Conservation (phyloP, 64 coral and sea anemone genomes). For the Stichodactyla mertensii region DNA sequence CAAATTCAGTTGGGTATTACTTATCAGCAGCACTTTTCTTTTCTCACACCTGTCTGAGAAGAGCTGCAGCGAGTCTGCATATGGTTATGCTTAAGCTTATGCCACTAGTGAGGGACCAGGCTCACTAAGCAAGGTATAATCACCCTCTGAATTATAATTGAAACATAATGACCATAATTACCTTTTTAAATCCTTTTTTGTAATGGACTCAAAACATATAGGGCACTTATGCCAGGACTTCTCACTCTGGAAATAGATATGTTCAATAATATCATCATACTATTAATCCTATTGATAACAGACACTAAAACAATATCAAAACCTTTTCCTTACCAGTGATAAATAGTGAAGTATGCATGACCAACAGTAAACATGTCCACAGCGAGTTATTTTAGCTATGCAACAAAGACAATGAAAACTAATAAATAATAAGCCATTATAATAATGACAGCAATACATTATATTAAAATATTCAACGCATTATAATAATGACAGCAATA, state of each 20-base stretch:
- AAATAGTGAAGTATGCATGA: conserved; percentile 96
- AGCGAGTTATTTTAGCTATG: conserved; percentile 90
- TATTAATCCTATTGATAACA: neutral
- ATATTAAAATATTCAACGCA: neutral
- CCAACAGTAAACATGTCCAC: conserved; percentile 99
- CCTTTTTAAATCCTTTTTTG: conserved; percentile 90
- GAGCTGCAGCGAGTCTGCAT: no score
- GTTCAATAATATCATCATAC: neutral
- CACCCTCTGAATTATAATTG: no score
- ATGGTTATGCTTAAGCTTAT: no score
- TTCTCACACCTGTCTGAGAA: no score
- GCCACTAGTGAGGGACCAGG: no score
- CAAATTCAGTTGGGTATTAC: no score
- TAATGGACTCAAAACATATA: conserved; percentile 90
- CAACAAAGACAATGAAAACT: conserved; percentile 6
- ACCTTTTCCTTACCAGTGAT: conserved; percentile 65
- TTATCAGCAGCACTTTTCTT: no score
- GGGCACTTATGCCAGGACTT: conserved; percentile 95
- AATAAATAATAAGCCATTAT: neutral
- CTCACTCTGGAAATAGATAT: conserved; percentile 49
- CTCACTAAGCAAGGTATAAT: no score
- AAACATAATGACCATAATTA: neutral
- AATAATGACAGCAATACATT: no score
- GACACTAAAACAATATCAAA: neutral
- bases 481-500: neutral